Evolutionary conservation across 2,888 invertebrate genomes (phyloP).

Genomic region (Eilema sororculum): DNA sequence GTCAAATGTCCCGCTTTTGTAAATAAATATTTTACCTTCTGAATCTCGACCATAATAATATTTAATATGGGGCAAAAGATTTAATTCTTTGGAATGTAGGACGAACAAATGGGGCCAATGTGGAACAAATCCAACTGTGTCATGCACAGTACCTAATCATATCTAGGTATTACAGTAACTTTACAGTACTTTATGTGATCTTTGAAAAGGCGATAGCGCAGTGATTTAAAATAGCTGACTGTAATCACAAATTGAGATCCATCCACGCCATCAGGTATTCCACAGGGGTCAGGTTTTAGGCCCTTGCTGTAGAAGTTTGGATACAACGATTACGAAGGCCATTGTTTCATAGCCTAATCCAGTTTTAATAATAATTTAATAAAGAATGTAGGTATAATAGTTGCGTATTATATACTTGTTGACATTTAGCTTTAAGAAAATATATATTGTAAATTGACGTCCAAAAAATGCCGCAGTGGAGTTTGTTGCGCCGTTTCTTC

Average conservation of each 20-base stretch:
- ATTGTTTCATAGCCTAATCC: not conserved
- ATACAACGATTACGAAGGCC: not conserved
- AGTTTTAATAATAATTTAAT: too few species aligned
- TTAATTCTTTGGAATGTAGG: too few species aligned
- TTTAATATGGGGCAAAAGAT: too few species aligned
- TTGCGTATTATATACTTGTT: too few species aligned
- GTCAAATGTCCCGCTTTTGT: constrained; percentile 4
- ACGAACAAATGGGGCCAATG: too few species aligned
- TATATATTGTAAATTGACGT: too few species aligned
- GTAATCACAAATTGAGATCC: too few species aligned
- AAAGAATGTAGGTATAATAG: too few species aligned
- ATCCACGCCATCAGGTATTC: not conserved
- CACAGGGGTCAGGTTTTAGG: not conserved
- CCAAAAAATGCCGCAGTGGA: too few species aligned
- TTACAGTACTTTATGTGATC: not conserved
- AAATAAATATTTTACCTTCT: not conserved
- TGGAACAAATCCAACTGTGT: too few species aligned
- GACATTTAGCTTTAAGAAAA: too few species aligned
- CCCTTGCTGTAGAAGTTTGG: not conserved
- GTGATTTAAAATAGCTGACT: not conserved
- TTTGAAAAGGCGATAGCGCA: not conserved
- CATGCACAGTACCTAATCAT: not conserved
- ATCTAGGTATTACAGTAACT: not conserved
- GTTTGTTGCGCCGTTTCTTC: too few species aligned
- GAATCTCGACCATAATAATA: not conserved